Conservation (phyloP, 2,888 invertebrate species). For the Myathropa florea region DNA sequence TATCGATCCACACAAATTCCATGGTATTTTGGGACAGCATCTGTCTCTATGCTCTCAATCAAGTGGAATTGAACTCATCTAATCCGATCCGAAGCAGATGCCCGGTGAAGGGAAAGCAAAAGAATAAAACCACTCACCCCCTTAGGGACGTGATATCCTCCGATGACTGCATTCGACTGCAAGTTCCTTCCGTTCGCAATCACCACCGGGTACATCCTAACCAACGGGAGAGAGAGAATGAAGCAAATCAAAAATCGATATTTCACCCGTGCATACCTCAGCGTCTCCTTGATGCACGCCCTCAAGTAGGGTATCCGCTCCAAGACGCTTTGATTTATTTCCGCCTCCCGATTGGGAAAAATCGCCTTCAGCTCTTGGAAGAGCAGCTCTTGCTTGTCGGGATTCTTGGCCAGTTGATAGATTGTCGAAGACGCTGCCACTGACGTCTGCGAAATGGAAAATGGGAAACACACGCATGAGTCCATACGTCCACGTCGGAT, state of each 20-base stretch:
- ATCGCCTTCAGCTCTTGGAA: conserved; percentile 84
- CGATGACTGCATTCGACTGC: conserved; percentile 87
- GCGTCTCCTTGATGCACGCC: conserved; percentile 89
- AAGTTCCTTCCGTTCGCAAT: conserved; percentile 90
- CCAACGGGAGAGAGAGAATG: background rate
- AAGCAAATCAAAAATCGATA: background rate
- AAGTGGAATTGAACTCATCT: background rate
- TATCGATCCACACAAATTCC: background rate
- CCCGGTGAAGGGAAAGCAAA: background rate
- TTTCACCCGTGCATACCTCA: conserved; percentile 83
- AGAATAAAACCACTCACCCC: conserved; percentile 84
- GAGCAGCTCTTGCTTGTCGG: conserved; percentile 85
- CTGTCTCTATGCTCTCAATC: background rate
- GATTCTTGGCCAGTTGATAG: conserved; percentile 88
- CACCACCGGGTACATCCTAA: conserved; percentile 90
- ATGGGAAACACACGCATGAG: background rate
- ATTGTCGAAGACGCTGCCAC: conserved; percentile 88
- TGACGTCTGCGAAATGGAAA: conserved; percentile 83
- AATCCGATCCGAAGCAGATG: background rate
- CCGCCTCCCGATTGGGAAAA: conserved; percentile 82
- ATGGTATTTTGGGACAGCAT: background rate
- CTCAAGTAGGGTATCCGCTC: conserved; percentile 86
- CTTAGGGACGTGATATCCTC: conserved; percentile 90
- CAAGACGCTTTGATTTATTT: conserved; percentile 83
- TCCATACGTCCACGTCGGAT: no score